Conservation (phyloP, 2,797 vertebrate genomes). For the Sebastes matsubarae region DNA sequence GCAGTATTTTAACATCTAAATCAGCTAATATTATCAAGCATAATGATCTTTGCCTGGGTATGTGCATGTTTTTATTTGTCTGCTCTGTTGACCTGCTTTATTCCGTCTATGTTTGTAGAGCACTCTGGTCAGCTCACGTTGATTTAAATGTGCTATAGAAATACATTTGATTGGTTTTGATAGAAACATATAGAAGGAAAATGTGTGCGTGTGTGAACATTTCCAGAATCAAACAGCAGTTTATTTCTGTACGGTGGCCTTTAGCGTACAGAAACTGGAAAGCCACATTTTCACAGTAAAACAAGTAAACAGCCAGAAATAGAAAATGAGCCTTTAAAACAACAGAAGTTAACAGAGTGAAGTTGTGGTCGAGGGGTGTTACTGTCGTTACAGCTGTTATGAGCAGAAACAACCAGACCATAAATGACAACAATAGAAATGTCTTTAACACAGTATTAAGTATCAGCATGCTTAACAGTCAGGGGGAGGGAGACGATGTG, state of each 20-base stretch:
- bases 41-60: too few species aligned
- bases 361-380: background rate
- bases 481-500: background rate
- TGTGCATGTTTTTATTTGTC: background rate
- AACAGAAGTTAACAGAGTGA: background rate
- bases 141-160: background rate
- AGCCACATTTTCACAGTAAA: background rate
- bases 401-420: background rate
- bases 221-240: background rate
- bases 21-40: too few species aligned
- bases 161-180: background rate
- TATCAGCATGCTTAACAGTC: background rate
- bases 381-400: background rate
- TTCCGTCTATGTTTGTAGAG: background rate
- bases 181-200: background rate
- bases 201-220: background rate
- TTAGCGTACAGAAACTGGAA: background rate
- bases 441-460: background rate
- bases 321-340: background rate
- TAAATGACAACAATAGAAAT: background rate
- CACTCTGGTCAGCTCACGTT: background rate
- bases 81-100: background rate
- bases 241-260: background rate
- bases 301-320: background rate
- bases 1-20: too few species aligned